Conservation (phyloP, 2,888 invertebrate species). For the Omphaloscelis lunosa region DNA sequence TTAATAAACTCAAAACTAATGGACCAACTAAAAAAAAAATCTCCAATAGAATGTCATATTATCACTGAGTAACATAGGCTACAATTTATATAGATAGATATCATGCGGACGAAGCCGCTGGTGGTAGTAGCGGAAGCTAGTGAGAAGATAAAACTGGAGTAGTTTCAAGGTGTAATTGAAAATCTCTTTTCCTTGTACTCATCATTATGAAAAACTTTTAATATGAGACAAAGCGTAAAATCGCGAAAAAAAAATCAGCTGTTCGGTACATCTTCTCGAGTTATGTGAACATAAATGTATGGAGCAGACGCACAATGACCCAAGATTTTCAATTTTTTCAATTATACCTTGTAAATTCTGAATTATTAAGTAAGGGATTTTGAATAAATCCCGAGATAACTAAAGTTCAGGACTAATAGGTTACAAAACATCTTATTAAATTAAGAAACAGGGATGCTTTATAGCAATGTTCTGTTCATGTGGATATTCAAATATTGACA, state of each 20-base stretch:
- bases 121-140: too few relatives aligned
- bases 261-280: neutral
- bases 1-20: too few relatives aligned
- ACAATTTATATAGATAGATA: too few relatives aligned
- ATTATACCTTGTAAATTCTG: neutral
- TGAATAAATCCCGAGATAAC: neutral
- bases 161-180: neutral
- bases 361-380: neutral
- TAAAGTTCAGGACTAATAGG: neutral
- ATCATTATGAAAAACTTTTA: neutral
- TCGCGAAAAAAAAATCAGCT: neutral
- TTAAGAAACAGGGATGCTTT: neutral
- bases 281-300: neutral
- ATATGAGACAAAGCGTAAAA: neutral
- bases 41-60: too few relatives aligned
- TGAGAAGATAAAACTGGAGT: neutral
- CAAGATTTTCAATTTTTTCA: neutral
- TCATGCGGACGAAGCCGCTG: too few relatives aligned
- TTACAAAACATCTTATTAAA: neutral
- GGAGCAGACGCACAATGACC: neutral
- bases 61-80: too few relatives aligned
- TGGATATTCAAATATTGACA: neutral
- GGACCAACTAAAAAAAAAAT: too few relatives aligned
- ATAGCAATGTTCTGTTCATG: too few relatives aligned
- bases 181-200: neutral